phyloP scores from a whole-genome alignment of 2,113 vertebrate genomes.

The Riparia riparia region DNA sequence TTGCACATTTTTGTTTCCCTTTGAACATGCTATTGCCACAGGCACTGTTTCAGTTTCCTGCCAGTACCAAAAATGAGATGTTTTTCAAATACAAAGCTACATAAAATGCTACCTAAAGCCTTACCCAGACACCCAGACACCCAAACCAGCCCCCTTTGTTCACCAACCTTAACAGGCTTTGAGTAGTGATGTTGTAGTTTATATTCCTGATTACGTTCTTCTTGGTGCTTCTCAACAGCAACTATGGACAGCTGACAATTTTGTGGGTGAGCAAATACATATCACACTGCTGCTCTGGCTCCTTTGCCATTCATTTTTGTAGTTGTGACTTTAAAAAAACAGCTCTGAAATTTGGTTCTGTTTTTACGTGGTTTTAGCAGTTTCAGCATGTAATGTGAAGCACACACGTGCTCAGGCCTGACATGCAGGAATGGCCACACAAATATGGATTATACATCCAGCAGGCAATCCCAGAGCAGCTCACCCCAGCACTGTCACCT shows the following conservation, averaged over 20 bases:
- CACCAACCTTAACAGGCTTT: not conserved
- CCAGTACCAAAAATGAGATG: not conserved
- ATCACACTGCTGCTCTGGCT: not conserved
- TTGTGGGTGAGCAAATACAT: not conserved
- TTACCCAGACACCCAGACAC: not conserved
- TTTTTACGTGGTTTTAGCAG: not conserved
- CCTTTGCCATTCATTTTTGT: not conserved
- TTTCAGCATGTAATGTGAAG: not conserved
- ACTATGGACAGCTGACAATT: not conserved
- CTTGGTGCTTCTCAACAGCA: not conserved
- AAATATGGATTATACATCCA: fast-evolving
- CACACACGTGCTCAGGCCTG: not conserved
- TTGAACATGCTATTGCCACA: not conserved
- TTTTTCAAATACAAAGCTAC: not conserved
- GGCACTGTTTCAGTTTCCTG: not conserved
- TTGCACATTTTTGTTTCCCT: not conserved
- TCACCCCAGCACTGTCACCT: not conserved
- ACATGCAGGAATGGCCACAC: not conserved
- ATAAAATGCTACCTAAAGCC: not conserved
- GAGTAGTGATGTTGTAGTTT: not conserved
- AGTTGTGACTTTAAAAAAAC: not conserved
- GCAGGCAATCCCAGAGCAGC: not conserved
- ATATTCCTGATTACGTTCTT: not conserved
- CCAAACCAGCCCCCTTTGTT: not conserved
- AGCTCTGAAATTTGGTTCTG: not conserved